A percentile compares a stretch with the other conserved stretches of the same genome.
Evolutionary conservation across 2,797 vertebrate species (phyloP).

Genomic region (Malurus leucopterus): DNA sequence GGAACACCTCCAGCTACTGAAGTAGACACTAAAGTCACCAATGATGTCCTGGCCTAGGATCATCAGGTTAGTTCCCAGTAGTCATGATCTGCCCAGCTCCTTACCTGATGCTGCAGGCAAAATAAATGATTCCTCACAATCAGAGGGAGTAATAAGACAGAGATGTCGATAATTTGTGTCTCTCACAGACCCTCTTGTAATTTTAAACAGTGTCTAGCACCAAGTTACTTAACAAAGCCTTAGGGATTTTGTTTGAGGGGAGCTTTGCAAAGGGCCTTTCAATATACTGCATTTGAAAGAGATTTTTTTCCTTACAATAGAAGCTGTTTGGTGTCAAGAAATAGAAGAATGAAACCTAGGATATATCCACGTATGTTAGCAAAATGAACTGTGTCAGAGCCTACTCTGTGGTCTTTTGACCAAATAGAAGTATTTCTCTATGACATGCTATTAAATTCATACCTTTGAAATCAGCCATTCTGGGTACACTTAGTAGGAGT

Average conservation of each 20-base stretch:
- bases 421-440: neutral
- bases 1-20: neutral
- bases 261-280: neutral
- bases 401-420: neutral
- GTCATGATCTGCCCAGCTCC: accelerated
- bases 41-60: neutral
- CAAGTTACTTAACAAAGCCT: neutral
- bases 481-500: accelerated
- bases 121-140: neutral
- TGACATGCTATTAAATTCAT: neutral
- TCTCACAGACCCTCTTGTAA: neutral
- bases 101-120: neutral
- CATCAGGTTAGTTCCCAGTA: neutral
- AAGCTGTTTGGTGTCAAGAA: neutral
- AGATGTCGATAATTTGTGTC: neutral
- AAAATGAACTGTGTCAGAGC: neutral
- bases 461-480: neutral
- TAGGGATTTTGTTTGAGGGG: neutral
- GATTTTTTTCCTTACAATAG: neutral
- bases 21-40: neutral
- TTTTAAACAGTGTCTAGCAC: neutral
- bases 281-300: neutral
- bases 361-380: neutral
- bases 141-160: neutral
- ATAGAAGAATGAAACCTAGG: neutral